Evolutionary conservation across 2,797 vertebrate genomes (phyloP), one percentile per base, ranked within the genome.

Genomic region (Anisognathus igniventris): DNA sequence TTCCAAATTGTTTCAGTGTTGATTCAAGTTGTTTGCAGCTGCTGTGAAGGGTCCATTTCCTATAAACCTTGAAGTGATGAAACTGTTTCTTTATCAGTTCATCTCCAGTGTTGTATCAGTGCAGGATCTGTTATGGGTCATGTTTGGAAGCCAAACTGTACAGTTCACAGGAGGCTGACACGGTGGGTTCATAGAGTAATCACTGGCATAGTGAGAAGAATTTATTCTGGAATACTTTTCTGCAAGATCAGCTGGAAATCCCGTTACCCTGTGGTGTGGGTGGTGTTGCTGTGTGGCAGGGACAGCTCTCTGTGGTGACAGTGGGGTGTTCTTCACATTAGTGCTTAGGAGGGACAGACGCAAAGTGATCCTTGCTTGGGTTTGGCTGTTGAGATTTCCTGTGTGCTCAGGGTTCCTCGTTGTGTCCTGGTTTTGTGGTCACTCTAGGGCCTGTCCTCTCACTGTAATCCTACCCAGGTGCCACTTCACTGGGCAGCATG

Each of bases 331-430:
- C 39, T 40, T 42, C 40, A 7, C 31, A 0, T 28, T 8, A 14
- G 5, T n/a, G 13, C 37, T 61, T 14, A 28, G 33, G 37, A 45
- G 33, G 16, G 60, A 16, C 65, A 22, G 37, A 0, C 14, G 12
- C 31, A 28, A 7, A 58, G 40, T 15, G 18, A 15, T 51, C 57
- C 68, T 53, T 54, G 45, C 65, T 28, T 47, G 10, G 85, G 8
- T 45, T 62, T 58, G 18, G 30, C 1, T 6, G 1, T 1, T 13
- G 73, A 30, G 51, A 4, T 33, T 33, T 20, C 10, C 61, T 7
- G 2, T 4, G 4, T 1, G 3, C 45, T 33, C 28, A 3, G 72
- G 45, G 7, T 60, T 56, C 24, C 6, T 47, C 1, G 0, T 1
- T 22, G 12, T 33, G 45, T 25, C n/a, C 30, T 45, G 5, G 24